Base-by-base conservation (phyloP, 92 coral and sea anemone species). In the Plumapathes pennacea region DNA sequence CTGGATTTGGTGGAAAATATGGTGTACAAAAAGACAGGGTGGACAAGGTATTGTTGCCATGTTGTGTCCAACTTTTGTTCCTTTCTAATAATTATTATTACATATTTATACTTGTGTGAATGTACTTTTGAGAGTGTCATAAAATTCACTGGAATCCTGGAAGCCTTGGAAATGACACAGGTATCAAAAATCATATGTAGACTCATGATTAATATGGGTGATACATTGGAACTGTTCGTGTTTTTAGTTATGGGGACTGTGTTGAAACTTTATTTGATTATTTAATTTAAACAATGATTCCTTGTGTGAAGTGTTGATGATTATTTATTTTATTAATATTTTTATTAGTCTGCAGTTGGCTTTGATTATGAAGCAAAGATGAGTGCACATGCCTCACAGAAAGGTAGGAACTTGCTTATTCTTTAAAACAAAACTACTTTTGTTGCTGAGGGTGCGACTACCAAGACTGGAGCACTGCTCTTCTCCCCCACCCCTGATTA, bases 331-430 rank as follows among this genome's bases (percentile, higher is more conserved):
- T 22, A 31, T 10, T 5, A 8, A 38, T 13, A 10, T 25, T 26
- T 15, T 26, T 72, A 50, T 1, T 24, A 85, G 91, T 65, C 77
- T 72, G 88, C 86, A 10, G 85, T 76, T 13, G 92, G 96, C 4
- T 91, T 50, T 45, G 96, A 91, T 1, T 92, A 92, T 66, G 89
- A 92, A 48, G 96, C 92, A 0, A 92, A 92, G 52, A 85, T 89
- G 10, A 96, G 80, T 37, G 83, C 80, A 26, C 98, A 92, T 72
- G 88, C 57, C 4, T 88, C 98, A 34, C 87, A 83, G n/a, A 92
- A 67, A 80, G 98, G 98, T 92, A 66, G 17, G 50, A 10, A 42
- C 25, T 2, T 25, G 20, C 34, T 1, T 36, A 2, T 17, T 4
- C 49, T 1, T 8, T 34, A 34, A 8, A 34, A 7, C n/a, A 34